A percentile compares a stretch with the other conserved stretches of the same genome.
Conservation (phyloP, 2,888 invertebrate genomes). For the Drosophila yooni region DNA sequence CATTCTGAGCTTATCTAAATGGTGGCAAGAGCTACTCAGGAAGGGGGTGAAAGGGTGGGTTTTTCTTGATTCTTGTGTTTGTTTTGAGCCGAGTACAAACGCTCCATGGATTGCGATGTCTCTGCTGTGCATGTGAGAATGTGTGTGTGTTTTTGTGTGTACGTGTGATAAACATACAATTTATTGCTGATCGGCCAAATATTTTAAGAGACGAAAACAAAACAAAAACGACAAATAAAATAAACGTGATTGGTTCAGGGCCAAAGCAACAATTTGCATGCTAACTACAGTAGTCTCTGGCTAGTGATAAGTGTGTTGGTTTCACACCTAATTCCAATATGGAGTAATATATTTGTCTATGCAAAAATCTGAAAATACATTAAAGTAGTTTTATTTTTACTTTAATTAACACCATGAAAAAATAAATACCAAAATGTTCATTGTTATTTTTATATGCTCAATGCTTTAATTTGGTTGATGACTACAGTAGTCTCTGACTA, state of each 20-base stretch:
- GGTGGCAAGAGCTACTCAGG: constrained; percentile 1
- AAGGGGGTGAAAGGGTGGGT: neutral
- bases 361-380: neutral
- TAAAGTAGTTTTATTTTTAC: neutral
- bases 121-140: constrained; percentile 18
- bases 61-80: constrained; percentile 20
- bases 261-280: constrained; percentile 33
- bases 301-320: neutral
- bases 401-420: neutral
- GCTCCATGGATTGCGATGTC: constrained; percentile 35
- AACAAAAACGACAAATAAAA: constrained; percentile 26
- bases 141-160: constrained; percentile 15
- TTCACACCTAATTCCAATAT: neutral
- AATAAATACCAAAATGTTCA: neutral
- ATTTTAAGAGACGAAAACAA: constrained; percentile 41
- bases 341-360: neutral
- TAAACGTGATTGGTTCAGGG: constrained; percentile 79
- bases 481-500: neutral
- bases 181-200: constrained; percentile 65
- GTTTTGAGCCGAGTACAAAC: constrained; percentile 15
- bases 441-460: neutral
- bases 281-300: constrained; percentile 7
- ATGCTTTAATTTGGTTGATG: neutral
- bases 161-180: constrained; percentile 58
- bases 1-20: constrained; percentile 33